Percentiles rank a stretch among this genome's conserved stretches.
phyloP scores from a whole-genome alignment of 2,888 invertebrate genomes.

The Marronus borbonicus region DNA sequence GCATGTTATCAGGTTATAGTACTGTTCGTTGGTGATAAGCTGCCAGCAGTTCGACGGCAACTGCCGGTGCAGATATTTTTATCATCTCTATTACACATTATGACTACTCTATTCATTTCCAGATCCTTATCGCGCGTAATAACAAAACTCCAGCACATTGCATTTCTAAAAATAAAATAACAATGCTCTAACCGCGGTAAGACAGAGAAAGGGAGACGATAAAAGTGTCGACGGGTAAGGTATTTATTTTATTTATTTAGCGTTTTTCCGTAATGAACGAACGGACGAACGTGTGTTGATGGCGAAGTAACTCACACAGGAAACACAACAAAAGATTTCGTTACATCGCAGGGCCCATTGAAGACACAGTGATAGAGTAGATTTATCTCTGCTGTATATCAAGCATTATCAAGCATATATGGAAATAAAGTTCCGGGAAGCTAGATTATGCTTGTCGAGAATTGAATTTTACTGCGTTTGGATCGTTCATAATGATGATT shows the following conservation, averaged over 20 bases:
- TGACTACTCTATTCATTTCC: slow-evolving; percentile 58
- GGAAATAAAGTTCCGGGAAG: slow-evolving; percentile 60
- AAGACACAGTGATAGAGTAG: slow-evolving; percentile 53
- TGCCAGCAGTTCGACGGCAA: slow-evolving; percentile 52
- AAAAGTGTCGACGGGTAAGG: slow-evolving; percentile 24
- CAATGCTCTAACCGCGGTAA: slow-evolving; percentile 16
- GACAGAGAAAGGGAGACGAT: not conserved
- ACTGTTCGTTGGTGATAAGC: slow-evolving; percentile 49
- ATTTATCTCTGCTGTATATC: slow-evolving; percentile 53
- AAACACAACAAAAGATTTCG: slow-evolving; percentile 40
- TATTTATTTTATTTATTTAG: slow-evolving; percentile 41
- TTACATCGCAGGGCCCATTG: slow-evolving; percentile 45
- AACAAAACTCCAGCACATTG: slow-evolving; percentile 49
- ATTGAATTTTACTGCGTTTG: not conserved
- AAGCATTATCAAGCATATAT: slow-evolving; percentile 51
- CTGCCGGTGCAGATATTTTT: slow-evolving; percentile 56
- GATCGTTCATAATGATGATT: no score
- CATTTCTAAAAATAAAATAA: slow-evolving; percentile 49
- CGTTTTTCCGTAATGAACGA: slow-evolving; percentile 36
- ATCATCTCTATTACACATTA: slow-evolving; percentile 59
- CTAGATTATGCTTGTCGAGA: slow-evolving; percentile 49
- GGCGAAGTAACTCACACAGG: slow-evolving; percentile 27
- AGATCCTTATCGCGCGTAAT: slow-evolving; percentile 51
- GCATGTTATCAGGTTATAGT: slow-evolving; percentile 32
- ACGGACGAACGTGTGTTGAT: slow-evolving; percentile 28